Base-by-base conservation (phyloP, 2,113 vertebrate species). In the Garra rufa region DNA sequence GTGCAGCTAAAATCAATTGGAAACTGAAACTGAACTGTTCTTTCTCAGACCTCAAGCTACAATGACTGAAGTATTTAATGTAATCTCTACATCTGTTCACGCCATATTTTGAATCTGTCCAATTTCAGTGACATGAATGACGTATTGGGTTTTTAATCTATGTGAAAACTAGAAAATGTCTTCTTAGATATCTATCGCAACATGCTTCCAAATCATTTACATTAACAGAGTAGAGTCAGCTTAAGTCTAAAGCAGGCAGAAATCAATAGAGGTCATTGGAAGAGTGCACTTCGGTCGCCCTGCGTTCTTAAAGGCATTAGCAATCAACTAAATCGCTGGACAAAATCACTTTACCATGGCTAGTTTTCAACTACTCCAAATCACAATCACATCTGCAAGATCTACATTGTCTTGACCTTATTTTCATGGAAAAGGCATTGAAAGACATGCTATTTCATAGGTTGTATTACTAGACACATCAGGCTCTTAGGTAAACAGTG, bases 201-300 rank as follows among this genome's bases (percentile, higher is more conserved):
- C 28, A 52, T 34, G 46, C 55, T 46, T 81, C 26, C 44, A 50
- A 50, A 81, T 48, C 43, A 48, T 46, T 81, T 69, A 69, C 44
- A 81, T 81, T 48, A 81, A 26, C 80, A 70, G 43, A 65, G 61
- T 65, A 43, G 30, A 50, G 61, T 67, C 57, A 17, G 76, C 55
- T 63, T 61, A 67, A 80, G 41, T 67, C 78, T 48, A 70, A 55
- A 82, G 63, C 28, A 55, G 2, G 19, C 80, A 82, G 8, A 71
- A 82, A 82, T 82, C 80, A 82, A 82, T 82, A 70, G 46, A 70
- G 80, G 80, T 41, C 80, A 82, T 9, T 71, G 65, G 65, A 82
- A 41, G 30, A 82, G 65, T 70, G 13, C 26, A 55, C 80, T 55
- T 46, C 2, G 46, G 65, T 4, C 1, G 10, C 8, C 80, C 80